Base-by-base conservation (phyloP, 2,797 vertebrate genomes). In the Rhodeus uyekii region DNA sequence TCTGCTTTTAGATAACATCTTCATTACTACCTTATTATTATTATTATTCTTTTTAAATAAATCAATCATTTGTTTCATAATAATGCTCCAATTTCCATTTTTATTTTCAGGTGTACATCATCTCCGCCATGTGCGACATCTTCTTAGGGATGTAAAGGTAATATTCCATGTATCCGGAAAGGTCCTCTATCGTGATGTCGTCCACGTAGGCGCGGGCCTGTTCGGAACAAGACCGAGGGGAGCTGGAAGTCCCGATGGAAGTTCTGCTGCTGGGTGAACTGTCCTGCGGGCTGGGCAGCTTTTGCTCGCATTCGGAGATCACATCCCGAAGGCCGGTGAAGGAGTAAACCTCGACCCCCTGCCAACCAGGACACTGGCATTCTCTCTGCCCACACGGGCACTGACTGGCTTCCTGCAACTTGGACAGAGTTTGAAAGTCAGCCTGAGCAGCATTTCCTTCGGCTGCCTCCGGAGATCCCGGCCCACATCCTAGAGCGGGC, bases 71-170 rank as follows among this genome's bases (percentile, higher is more conserved):
- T 39, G 44, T 29, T 50, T 73, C 34, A 61, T 75, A 27, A 63
- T 36, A 77, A 73, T 36, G 2, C 12, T 36, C 24, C 10, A 34
- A 42, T 77, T 18, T 44, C 74, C 44, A 68, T 60, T 8, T 32
- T 42, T 34, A 18, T 24, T 8, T 78, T 88, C 91, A 99, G 88
- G 97, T 99, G 92, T 99, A 99, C 98, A 99, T 99, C 98, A 99
- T 99, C 92, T 99, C 98, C 2, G 98, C 97, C 98, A 99, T 99
- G 93, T 98, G 97, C 3, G 98, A 99, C 98, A 99, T 99, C 92
- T 99, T 98, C 95, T 99, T 98, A 86, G 98, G 98, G 90, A 99
- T 97, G 93, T 97, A 97, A 42, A 99, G 93, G 89, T 97, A 99
- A 90, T 96, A 97, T 89, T 99, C 98, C 96, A 99, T 96, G 93